Base-by-base conservation (phyloP, 2,888 invertebrate species). In the Caenorhabditis japonica region DNA sequence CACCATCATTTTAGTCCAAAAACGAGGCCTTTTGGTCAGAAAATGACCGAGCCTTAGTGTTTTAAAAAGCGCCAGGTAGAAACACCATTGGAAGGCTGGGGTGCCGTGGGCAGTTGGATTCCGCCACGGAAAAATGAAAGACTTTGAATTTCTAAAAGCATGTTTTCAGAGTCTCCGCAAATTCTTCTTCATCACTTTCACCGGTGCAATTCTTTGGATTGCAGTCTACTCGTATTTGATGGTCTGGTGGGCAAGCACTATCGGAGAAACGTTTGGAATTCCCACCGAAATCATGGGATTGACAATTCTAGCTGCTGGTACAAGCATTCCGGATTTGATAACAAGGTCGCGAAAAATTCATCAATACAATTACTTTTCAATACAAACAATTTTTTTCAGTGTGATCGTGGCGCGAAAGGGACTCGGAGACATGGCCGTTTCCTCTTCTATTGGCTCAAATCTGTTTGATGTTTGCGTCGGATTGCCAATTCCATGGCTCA, bases 191-290 rank as follows among this genome's bases (percentile, higher is more conserved):
- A 51, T 87, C n/a, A 87, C 89, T 3, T 90, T 90, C 77, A 58
- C 88, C 25, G 88, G 89, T n/a, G 88, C 89, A 52, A 88, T 90
- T 44, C 59, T 88, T 7, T 89, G 88, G 88, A 89, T 89, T 60
- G 85, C 84, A 7, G 55, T 81, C 39, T 74, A 94, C 90, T 96
- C 96, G 83, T 97, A 97, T 91, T 91, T 97, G 88, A 97, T 97
- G 97, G 96, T 97, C 83, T 97, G 97, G 97, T 97, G 96, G 97
- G 97, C 97, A 76, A 94, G 94, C 88, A 91, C 94, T 75, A 93
- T 93, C 66, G 97, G 97, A 56, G 92, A 93, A 83, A 94, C 95
- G 73, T 92, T 94, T 68, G 90, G 91, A 84, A 94, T 97, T 87
- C 94, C 95, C 77, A 93, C 93, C 74, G 93, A 93, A 90, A 94